A percentile compares a stretch with the other conserved stretches of the same genome.
These are phyloP conservation scores for Polyommatus icarus DNA, from an alignment of 2,888 invertebrate species.

Conservation along the genomic window DNA sequence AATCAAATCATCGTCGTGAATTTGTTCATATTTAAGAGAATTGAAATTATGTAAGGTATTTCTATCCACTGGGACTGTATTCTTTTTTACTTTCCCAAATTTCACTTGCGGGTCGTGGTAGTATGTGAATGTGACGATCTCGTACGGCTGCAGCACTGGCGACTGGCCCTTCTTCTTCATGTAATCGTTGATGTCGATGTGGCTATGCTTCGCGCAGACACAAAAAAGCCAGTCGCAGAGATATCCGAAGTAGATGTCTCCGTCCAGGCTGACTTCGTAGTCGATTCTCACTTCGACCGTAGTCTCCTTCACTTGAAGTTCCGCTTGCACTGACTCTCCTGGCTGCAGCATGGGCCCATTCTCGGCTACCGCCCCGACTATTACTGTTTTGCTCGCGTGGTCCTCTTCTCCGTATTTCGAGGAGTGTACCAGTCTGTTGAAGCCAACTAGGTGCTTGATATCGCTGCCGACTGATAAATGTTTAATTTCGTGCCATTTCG, in stretches of 20 bases:
- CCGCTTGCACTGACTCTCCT: background rate
- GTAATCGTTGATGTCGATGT: background rate
- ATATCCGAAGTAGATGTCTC: constrained; percentile 1
- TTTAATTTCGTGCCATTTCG: background rate
- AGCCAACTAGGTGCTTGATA: background rate
- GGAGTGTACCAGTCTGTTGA: background rate
- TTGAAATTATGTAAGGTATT: too few species aligned
- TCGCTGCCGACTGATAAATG: background rate
- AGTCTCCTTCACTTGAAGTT: constrained; percentile 5
- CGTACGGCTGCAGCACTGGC: background rate
- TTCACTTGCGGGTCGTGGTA: background rate
- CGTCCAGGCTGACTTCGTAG: constrained; percentile 17
- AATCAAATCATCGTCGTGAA: background rate
- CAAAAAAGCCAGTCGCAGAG: background rate
- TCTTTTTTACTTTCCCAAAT: background rate
- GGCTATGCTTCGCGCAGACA: background rate
- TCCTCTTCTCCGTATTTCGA: constrained; percentile 1
- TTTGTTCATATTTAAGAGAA: background rate
- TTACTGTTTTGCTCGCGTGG: background rate
- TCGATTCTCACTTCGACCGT: constrained; percentile 15
- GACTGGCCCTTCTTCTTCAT: background rate
- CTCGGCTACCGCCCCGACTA: background rate
- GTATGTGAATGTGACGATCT: background rate
- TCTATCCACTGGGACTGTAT: background rate
- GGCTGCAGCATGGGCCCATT: background rate